phyloP scores from a whole-genome alignment of 2,888 invertebrate genomes.

The Hermaeophaga mercurialis region DNA sequence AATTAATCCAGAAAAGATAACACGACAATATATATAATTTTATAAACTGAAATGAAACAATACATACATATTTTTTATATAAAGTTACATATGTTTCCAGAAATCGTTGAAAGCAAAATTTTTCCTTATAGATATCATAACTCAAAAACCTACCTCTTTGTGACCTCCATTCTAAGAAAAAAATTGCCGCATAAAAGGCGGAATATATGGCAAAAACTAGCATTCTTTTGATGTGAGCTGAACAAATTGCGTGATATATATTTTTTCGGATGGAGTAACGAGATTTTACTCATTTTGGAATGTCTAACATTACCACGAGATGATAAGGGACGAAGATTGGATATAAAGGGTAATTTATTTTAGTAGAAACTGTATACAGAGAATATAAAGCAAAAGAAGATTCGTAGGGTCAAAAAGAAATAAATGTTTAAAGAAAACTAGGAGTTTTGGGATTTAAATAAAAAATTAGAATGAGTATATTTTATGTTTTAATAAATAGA shows the following conservation, averaged over 20 bases:
- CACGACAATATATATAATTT: too few relatives aligned
- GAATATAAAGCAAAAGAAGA: too few relatives aligned
- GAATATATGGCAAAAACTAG: slow-evolving; percentile 21
- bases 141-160: background rate
- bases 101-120: too few relatives aligned
- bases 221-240: slow-evolving; percentile 22
- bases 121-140: background rate
- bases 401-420: too few relatives aligned
- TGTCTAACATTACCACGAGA: background rate
- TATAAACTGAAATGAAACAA: too few relatives aligned
- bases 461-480: too few relatives aligned
- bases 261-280: slow-evolving; percentile 14
- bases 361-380: slow-evolving; percentile 6
- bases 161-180: background rate
- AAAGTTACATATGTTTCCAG: too few relatives aligned
- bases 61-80: too few relatives aligned
- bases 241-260: slow-evolving; percentile 26
- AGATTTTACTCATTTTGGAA: slow-evolving; percentile 9
- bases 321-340: background rate
- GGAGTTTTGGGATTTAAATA: too few relatives aligned
- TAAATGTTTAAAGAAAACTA: too few relatives aligned
- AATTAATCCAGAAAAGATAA: too few relatives aligned
- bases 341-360: slow-evolving; percentile 5
- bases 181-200: slow-evolving; percentile 17
- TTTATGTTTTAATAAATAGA: too few relatives aligned